Evolutionary conservation across 1,140 invertebrate genomes (phyloP).

Genomic region (Lepidurus apus): DNA sequence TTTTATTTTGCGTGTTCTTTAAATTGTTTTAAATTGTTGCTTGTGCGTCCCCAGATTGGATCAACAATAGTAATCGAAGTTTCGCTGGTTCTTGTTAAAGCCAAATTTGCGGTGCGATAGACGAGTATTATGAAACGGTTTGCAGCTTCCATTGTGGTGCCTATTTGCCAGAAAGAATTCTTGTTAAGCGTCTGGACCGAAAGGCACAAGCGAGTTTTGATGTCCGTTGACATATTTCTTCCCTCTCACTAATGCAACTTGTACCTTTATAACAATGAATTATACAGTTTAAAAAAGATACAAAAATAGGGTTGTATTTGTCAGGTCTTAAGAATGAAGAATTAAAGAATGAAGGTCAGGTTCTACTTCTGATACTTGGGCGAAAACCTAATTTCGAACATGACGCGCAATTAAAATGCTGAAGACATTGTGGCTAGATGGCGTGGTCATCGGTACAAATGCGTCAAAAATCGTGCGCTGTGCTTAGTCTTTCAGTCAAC

Average conservation of each 20-base stretch:
- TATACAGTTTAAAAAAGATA: background rate
- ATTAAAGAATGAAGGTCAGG: too few species aligned
- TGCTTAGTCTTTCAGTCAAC: background rate
- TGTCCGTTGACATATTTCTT: background rate
- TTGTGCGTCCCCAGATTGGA: background rate
- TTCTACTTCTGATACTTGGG: too few species aligned
- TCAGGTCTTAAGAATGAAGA: too few species aligned
- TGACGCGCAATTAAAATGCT: too few species aligned
- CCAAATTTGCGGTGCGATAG: background rate
- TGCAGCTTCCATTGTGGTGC: constrained; percentile 20
- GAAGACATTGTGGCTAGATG: too few species aligned
- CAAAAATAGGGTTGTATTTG: background rate
- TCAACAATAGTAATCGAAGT: background rate
- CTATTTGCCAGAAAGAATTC: background rate
- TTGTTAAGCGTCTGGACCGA: background rate
- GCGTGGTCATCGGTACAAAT: too few species aligned
- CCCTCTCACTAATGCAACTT: constrained; percentile 8
- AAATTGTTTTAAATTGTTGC: background rate
- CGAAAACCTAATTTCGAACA: too few species aligned
- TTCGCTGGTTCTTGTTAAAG: background rate
- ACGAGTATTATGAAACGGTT: background rate
- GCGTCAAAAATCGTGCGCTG: background rate
- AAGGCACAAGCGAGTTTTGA: background rate
- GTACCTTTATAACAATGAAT: background rate
- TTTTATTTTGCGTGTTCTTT: background rate